Percentiles rank a stretch among this genome's conserved stretches.
Conservation (phyloP, 2,888 invertebrate species). For the Candidula unifasciata region DNA sequence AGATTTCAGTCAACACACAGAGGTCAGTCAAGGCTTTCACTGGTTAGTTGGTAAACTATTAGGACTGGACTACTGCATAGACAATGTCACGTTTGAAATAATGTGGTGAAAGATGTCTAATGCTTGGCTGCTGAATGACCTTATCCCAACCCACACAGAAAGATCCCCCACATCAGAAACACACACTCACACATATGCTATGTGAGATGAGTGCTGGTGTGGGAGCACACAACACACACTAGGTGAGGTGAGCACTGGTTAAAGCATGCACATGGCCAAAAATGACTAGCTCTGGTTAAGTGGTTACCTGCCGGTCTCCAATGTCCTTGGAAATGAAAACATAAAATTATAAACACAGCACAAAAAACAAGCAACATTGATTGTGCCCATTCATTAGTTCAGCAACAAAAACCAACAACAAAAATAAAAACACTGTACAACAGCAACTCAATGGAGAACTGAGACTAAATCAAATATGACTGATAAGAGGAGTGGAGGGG, state of each 20-base stretch:
- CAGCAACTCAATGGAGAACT: neutral
- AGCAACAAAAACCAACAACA: conserved; percentile 24
- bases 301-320: conserved; percentile 45
- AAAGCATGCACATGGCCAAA: conserved; percentile 17
- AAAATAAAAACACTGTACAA: neutral
- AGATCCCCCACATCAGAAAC: too few relatives aligned
- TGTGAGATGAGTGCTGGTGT: too few relatives aligned
- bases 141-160: neutral
- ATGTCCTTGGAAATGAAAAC: conserved; percentile 37
- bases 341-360: conserved; percentile 26
- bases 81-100: too few relatives aligned
- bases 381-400: neutral
- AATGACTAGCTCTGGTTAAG: neutral
- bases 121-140: neutral
- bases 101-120: too few relatives aligned
- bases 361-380: conserved; percentile 11
- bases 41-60: too few relatives aligned
- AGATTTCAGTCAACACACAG: too few relatives aligned
- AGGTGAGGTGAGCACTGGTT: neutral
- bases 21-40: too few relatives aligned
- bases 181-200: too few relatives aligned
- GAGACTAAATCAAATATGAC: neutral
- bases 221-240: too few relatives aligned
- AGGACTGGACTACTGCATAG: too few relatives aligned
- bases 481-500: too few relatives aligned